These are phyloP conservation scores for Drepanosiphum platanoidis DNA, from an alignment of 2,888 invertebrate species.

Conservation along the genomic window DNA sequence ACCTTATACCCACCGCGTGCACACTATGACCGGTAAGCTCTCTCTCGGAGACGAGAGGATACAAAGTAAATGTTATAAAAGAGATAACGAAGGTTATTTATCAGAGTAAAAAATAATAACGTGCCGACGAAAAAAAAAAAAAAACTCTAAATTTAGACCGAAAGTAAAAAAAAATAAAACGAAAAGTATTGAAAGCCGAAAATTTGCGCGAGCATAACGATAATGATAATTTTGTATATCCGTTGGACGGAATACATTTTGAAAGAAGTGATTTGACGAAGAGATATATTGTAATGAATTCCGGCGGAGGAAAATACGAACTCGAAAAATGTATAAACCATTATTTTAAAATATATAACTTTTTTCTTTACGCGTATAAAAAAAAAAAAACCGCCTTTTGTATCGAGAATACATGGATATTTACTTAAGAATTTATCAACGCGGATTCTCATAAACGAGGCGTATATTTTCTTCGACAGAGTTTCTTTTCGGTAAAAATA, in stretches of 20 bases:
- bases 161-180: neutral
- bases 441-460: too few species aligned
- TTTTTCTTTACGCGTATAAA: too few species aligned
- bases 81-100: conserved; percentile 35
- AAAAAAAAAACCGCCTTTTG: too few species aligned
- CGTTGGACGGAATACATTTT: neutral
- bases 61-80: conserved; percentile 16
- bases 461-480: too few species aligned
- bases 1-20: too few species aligned
- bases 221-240: neutral
- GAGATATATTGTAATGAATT: neutral
- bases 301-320: neutral
- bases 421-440: too few species aligned
- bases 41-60: too few species aligned
- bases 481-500: too few species aligned
- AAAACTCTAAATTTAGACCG: neutral
- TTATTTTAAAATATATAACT: too few species aligned
- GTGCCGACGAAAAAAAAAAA: neutral
- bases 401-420: too few species aligned
- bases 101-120: neutral
- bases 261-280: neutral
- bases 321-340: neutral
- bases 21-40: too few species aligned
- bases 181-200: neutral
- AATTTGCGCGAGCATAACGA: neutral